These are phyloP conservation scores for Orycteropus afer DNA, from an alignment of 2,113 vertebrate genomes.

Conservation along the genomic window DNA sequence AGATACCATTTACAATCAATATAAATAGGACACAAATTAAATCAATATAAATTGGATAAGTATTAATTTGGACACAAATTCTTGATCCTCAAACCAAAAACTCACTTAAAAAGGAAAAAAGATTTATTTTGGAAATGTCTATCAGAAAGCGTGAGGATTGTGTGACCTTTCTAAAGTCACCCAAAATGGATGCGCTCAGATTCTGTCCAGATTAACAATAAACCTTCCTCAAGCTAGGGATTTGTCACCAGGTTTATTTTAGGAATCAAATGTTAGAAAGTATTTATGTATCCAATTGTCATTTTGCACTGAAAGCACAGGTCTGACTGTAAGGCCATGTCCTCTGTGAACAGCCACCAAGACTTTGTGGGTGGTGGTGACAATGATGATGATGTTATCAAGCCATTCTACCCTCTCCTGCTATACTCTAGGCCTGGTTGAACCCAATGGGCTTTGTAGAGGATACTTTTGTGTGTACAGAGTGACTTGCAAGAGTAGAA, in stretches of 20 bases:
- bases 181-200: neutral
- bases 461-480: neutral
- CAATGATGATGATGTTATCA: too few relatives aligned
- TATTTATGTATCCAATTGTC: too few relatives aligned
- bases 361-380: neutral
- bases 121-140: neutral
- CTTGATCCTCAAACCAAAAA: neutral
- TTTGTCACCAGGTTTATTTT: neutral
- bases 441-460: neutral
- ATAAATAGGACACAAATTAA: slow-evolving; percentile 8
- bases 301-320: neutral
- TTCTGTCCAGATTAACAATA: neutral
- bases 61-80: neutral
- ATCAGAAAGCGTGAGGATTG: neutral
- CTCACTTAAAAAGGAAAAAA: neutral
- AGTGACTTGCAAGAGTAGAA: neutral
- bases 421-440: neutral
- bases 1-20: neutral
- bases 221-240: neutral
- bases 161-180: neutral
- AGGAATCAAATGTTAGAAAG: neutral
- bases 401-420: neutral
- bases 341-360: neutral
- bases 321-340: neutral
- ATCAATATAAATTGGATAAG: neutral